Evolutionary conservation across 1,140 invertebrate genomes (phyloP).

Genomic region (Leptopilina boulardi): DNA sequence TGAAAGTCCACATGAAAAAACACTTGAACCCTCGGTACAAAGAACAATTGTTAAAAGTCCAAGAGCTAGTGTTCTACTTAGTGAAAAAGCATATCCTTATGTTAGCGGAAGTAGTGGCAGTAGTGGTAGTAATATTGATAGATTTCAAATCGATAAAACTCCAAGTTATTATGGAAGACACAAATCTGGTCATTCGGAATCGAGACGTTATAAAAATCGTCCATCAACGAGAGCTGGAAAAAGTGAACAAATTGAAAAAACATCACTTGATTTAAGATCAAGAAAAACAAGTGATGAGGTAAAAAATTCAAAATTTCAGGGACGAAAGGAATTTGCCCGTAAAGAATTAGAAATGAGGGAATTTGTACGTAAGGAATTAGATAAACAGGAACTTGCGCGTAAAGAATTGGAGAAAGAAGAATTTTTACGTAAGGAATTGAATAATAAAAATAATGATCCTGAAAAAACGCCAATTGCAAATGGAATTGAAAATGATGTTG

Average conservation of each 20-base stretch:
- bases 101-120: constrained; percentile 61
- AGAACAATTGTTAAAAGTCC: constrained; percentile 73
- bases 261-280: constrained; percentile 68
- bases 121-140: constrained; percentile 33
- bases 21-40: constrained; percentile 78
- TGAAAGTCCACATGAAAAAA: constrained; percentile 77
- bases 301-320: not conserved
- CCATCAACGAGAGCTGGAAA: constrained; percentile 62
- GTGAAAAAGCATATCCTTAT: constrained; percentile 83
- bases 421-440: constrained; percentile 49
- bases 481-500: constrained; percentile 76
- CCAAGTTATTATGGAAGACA: constrained; percentile 62
- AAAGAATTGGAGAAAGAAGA: constrained; percentile 36
- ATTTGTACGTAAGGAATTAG: constrained; percentile 31
- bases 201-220: constrained; percentile 56
- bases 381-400: not conserved
- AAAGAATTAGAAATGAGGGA: constrained; percentile 47
- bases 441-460: constrained; percentile 29
- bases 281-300: constrained; percentile 38
- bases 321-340: not conserved
- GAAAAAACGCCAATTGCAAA: constrained; percentile 71
- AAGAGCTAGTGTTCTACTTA: constrained; percentile 75
- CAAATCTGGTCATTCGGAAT: constrained; percentile 68
- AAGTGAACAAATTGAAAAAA: constrained; percentile 65
- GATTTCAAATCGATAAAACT: constrained; percentile 44